These are phyloP conservation scores for Takifugu ocellatus DNA, from an alignment of 2,797 vertebrate species.

Conservation along the genomic window DNA sequence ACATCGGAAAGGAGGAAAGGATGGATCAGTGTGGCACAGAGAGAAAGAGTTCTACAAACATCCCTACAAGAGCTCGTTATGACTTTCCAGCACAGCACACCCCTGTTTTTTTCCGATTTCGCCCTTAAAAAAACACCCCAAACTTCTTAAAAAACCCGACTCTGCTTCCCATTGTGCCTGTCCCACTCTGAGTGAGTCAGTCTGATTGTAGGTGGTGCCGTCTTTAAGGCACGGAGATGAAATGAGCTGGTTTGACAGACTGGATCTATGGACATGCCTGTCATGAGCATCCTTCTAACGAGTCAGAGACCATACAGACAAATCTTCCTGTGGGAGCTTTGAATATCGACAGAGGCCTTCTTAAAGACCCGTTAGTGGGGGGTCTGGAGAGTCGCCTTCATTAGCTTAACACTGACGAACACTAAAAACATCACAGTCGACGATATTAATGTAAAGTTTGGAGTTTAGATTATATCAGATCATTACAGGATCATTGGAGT, in stretches of 20 bases:
- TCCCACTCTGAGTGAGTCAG: conserved; percentile 27
- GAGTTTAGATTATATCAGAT: conserved; percentile 11
- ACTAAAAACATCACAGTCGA: conserved; percentile 6
- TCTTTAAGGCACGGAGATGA: conserved; percentile 39
- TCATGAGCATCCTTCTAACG: conserved; percentile 24
- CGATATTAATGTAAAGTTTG: background rate
- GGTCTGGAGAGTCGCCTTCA: conserved; percentile 10
- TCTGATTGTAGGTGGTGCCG: conserved; percentile 33
- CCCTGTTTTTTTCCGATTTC: conserved; percentile 37
- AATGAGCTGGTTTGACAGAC: conserved; percentile 37
- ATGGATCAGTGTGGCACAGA: background rate
- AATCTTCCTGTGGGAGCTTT: conserved; percentile 9
- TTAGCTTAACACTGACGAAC: conserved; percentile 8
- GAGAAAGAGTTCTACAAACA: conserved; percentile 20
- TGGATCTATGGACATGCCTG: conserved; percentile 36
- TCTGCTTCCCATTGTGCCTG: conserved; percentile 16
- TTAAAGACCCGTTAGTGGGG: conserved; percentile 27
- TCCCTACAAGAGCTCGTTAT: conserved; percentile 3
- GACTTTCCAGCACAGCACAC: background rate
- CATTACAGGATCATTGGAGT: background rate
- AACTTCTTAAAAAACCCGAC: conserved; percentile 34
- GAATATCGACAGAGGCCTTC: conserved; percentile 16
- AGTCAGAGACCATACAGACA: conserved; percentile 18
- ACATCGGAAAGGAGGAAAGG: conserved; percentile 14
- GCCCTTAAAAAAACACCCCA: conserved; percentile 36